Base-by-base conservation (phyloP, 1,140 invertebrate species). In the Copidosoma floridanum region DNA sequence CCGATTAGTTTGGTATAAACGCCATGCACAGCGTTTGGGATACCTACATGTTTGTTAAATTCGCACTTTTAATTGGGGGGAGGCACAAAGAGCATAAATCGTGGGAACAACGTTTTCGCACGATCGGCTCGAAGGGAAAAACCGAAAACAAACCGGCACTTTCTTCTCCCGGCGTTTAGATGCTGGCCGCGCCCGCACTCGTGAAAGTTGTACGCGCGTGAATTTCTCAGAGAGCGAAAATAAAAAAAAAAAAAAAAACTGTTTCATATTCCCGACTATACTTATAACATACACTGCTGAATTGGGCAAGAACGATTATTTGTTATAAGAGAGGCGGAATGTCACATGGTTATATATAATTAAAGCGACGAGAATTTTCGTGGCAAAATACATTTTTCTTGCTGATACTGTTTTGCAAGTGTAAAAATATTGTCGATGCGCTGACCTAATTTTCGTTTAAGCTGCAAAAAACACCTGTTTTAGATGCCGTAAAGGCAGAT, bases 201-300 rank as follows among this genome's bases (percentile, higher is more conserved):
- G 52, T 54, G 52, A 54, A 54, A 54, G 52, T 43, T 41, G 43
- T 32, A 21, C 24, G 8, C 26, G n/a, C 10, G 20, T 20, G 38
- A 51, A 51, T 37, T 21, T 3, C 2, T 18, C 11, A 14, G 20
- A 26, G 4, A 20, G 21, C 23, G 35, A 40, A 40, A 26, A 40
- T 37, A 23, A 53, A 27, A 53, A 53, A 40, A 53, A 53, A 53
- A 51, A n/a, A n/a, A n/a, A n/a, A n/a, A n/a, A n/a, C n/a, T n/a
- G n/a, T n/a, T n/a, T n/a, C n/a, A n/a, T n/a, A n/a, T n/a, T n/a
- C n/a, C n/a, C n/a, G n/a, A n/a, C n/a, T n/a, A n/a, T n/a, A n/a
- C n/a, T n/a, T n/a, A n/a, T n/a, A n/a, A n/a, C n/a, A n/a, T n/a
- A n/a, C n/a, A n/a, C n/a, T n/a, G n/a, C n/a, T n/a, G n/a, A n/a